Evolutionary conservation across 2,113 vertebrate genomes (phyloP).

Genomic region (Dasypus novemcinctus): DNA sequence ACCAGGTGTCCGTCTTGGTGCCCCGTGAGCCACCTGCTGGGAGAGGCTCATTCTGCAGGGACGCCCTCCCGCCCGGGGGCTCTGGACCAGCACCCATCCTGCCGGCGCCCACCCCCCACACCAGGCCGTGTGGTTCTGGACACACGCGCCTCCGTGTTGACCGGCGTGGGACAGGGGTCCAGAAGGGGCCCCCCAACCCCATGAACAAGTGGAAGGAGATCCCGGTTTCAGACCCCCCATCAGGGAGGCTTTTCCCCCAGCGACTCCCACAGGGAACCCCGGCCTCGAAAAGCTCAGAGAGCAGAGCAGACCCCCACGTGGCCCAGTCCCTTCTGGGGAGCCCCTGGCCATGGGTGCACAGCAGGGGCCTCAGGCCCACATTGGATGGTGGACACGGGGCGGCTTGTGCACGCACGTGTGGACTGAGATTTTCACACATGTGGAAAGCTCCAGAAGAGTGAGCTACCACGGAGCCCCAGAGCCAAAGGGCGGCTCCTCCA

Average conservation of each 20-base stretch:
- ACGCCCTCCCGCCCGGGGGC: neutral
- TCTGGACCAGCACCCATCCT: too few relatives aligned
- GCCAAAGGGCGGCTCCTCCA: too few relatives aligned
- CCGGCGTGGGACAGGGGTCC: accelerated
- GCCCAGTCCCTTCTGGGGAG: neutral
- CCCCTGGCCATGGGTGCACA: accelerated
- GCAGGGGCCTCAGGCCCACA: accelerated
- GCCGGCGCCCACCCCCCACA: too few relatives aligned
- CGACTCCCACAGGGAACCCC: accelerated
- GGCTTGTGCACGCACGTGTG: accelerated
- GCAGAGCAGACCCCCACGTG: accelerated
- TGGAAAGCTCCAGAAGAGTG: neutral
- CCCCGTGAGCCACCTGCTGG: slow-evolving; percentile 92
- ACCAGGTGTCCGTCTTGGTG: slow-evolving; percentile 93
- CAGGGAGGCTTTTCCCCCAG: neutral
- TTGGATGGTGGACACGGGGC: accelerated
- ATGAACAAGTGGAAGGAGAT: accelerated
- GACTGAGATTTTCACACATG: neutral
- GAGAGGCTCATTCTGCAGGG: neutral
- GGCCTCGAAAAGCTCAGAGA: accelerated
- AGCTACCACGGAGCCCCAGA: too few relatives aligned
- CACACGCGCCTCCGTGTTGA: neutral
- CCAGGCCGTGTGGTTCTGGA: neutral
- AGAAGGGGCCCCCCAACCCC: too few relatives aligned
- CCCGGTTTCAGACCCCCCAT: neutral